These are phyloP conservation scores for Callionymus lyra DNA, from an alignment of 2,113 vertebrate species.

Conservation along the genomic window DNA sequence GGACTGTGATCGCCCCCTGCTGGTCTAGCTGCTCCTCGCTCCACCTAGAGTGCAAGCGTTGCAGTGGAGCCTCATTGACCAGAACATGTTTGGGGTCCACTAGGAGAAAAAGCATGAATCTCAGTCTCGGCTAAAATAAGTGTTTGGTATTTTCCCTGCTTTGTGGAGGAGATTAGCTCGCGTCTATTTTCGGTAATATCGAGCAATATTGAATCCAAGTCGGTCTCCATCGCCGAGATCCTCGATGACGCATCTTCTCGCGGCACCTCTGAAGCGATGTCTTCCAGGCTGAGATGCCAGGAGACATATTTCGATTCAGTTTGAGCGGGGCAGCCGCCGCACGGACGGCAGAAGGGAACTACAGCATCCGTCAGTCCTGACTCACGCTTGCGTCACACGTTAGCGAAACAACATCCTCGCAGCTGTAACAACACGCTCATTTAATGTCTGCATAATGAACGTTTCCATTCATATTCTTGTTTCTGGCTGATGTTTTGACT, in stretches of 20 bases:
- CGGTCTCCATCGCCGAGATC: constrained; percentile 13
- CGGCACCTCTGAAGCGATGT: constrained; percentile 24
- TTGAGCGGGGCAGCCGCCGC: constrained; percentile 8
- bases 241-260: constrained; percentile 37
- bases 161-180: no score
- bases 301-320: constrained; percentile 11
- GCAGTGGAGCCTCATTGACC: no score
- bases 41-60: no score
- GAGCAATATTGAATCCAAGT: no score
- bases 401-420: not conserved
- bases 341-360: constrained; percentile 7
- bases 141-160: no score
- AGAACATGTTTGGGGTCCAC: no score
- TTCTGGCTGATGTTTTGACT: not conserved
- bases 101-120: no score
- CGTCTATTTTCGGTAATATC: no score
- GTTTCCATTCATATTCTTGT: not conserved
- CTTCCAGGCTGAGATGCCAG: constrained; percentile 20
- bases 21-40: no score
- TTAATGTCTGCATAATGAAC: no score
- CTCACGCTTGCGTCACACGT: not conserved
- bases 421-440: not conserved
- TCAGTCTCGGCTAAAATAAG: no score
- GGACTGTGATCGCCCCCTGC: no score
- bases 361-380: constrained; percentile 12